These are phyloP conservation scores for Phasianus colchicus DNA, from an alignment of 2,113 vertebrate species.

Conservation along the genomic window DNA sequence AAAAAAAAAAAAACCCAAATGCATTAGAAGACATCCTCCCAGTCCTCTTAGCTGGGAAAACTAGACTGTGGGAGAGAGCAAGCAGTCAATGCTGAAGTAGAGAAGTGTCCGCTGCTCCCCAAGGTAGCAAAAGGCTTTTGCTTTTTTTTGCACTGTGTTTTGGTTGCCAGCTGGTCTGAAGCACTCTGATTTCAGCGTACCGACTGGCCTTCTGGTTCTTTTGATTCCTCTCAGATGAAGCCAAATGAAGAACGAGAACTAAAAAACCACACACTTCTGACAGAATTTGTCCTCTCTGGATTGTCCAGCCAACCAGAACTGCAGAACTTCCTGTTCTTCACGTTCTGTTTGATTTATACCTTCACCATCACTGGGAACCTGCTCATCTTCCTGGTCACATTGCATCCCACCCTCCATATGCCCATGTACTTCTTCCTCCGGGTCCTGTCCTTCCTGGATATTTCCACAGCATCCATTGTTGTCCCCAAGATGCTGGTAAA, in stretches of 20 bases:
- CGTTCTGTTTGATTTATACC: background rate
- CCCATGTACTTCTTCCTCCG: slow-evolving; percentile 34
- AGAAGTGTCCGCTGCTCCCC: too few relatives aligned
- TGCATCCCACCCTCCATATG: background rate
- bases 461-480: background rate
- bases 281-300: slow-evolving; percentile 35
- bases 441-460: slow-evolving; percentile 2
- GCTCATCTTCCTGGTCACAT: background rate
- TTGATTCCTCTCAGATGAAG: slow-evolving; percentile 8
- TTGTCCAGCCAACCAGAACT: background rate
- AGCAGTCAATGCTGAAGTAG: too few relatives aligned
- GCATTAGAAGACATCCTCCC: too few relatives aligned
- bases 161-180: background rate
- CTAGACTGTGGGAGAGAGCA: too few relatives aligned
- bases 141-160: too few relatives aligned
- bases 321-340: background rate
- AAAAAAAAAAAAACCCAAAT: too few relatives aligned
- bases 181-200: fast-evolving
- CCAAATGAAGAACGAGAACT: background rate
- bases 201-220: background rate
- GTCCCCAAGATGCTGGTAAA: slow-evolving; percentile 1
- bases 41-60: too few relatives aligned
- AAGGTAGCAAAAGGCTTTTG: too few relatives aligned
- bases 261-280: slow-evolving; percentile 13
- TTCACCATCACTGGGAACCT: background rate